A percentile compares a stretch with the other conserved stretches of the same genome.
These are phyloP conservation scores for Papilio glaucus DNA, from an alignment of 1,140 invertebrate genomes.

Conservation along the genomic window DNA sequence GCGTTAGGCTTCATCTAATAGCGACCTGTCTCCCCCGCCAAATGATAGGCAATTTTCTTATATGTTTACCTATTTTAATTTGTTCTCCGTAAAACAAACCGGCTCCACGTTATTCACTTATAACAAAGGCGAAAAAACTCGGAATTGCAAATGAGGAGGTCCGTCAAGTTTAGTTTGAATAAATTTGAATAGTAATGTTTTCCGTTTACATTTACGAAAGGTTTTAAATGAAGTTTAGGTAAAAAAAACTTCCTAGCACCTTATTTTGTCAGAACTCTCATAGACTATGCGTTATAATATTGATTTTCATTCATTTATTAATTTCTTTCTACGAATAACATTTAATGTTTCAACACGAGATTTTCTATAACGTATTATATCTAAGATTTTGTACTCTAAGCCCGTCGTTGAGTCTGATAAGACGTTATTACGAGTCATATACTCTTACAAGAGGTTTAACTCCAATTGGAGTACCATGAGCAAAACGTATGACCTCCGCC, in stretches of 20 bases:
- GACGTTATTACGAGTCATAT: neutral
- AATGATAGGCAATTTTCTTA: slow-evolving; percentile 42
- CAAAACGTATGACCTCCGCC: neutral
- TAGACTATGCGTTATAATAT: neutral
- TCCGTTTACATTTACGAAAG: slow-evolving; percentile 19
- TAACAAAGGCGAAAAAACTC: slow-evolving; percentile 38
- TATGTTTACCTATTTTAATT: slow-evolving; percentile 42
- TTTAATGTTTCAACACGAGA: neutral
- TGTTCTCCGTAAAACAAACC: slow-evolving; percentile 19
- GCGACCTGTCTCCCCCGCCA: slow-evolving; percentile 48
- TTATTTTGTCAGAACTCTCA: neutral
- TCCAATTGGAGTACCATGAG: neutral
- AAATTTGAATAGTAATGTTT: slow-evolving; percentile 70
- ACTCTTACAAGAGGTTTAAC: neutral
- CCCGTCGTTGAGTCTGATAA: neutral
- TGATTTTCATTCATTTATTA: neutral
- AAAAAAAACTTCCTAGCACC: neutral
- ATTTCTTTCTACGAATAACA: neutral
- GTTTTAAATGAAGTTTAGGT: neutral
- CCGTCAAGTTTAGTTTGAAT: slow-evolving; percentile 60
- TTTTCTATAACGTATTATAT: neutral
- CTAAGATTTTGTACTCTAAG: neutral
- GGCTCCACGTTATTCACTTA: slow-evolving; percentile 10
- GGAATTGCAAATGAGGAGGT: slow-evolving; percentile 43
- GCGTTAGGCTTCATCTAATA: slow-evolving; percentile 75